Percentiles rank a stretch among this genome's conserved stretches.
These are phyloP conservation scores for Ridgeia piscesae DNA, from an alignment of 1,140 invertebrate genomes.

Conservation along the genomic window DNA sequence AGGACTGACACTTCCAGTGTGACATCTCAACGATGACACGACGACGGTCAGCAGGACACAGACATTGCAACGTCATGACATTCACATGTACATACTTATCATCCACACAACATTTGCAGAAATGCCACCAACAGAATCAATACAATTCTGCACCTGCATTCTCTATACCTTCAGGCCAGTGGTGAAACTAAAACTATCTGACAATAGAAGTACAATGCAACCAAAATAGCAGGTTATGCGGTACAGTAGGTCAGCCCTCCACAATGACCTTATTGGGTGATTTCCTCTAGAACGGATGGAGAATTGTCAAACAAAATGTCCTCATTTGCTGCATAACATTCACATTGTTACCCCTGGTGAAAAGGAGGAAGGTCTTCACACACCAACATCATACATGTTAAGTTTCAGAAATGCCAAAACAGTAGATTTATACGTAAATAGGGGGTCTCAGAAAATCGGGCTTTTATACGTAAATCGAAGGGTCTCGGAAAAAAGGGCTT, in stretches of 20 bases:
- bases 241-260: not conserved
- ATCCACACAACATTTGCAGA: not conserved
- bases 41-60: not conserved
- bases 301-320: not conserved
- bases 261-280: not conserved
- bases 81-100: not conserved
- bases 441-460: too few relatives aligned
- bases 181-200: not conserved
- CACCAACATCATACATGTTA: not conserved
- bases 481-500: too few relatives aligned
- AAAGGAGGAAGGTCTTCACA: not conserved
- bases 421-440: too few relatives aligned
- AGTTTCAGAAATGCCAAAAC: too few relatives aligned
- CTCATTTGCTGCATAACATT: not conserved
- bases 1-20: not conserved
- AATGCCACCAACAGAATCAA: not conserved
- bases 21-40: not conserved
- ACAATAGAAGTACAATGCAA: too few relatives aligned
- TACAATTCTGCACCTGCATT: not conserved
- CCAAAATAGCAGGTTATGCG: not conserved
- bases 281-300: not conserved
- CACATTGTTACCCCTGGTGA: not conserved
- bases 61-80: not conserved
- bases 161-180: not conserved
- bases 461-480: too few relatives aligned